Percentiles rank a stretch among this genome's conserved stretches.
Evolutionary conservation across 2,797 vertebrate genomes (phyloP).

Genomic region (Hypotaenidia philippensis): DNA sequence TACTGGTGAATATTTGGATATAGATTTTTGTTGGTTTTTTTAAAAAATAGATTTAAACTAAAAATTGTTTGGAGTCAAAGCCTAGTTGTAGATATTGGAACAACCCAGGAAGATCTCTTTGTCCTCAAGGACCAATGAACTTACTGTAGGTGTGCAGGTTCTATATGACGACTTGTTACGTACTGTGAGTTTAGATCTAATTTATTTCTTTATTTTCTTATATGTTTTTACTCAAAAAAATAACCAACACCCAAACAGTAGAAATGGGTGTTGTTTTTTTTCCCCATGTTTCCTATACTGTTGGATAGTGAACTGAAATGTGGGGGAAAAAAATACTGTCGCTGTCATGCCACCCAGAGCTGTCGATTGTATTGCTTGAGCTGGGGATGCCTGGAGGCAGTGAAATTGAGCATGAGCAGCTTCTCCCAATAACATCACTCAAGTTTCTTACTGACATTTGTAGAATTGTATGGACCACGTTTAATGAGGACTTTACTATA

Average conservation of each 20-base stretch:
- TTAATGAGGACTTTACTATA: background rate
- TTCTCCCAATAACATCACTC: background rate
- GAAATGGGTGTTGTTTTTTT: background rate
- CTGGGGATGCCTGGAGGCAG: background rate
- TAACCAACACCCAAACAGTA: rapidly evolving
- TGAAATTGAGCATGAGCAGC: background rate
- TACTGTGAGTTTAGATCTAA: background rate
- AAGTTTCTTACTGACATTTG: background rate
- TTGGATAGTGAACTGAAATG: background rate
- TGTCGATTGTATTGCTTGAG: background rate
- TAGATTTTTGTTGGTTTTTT: too few species aligned
- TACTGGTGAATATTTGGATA: background rate
- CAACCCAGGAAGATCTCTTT: background rate
- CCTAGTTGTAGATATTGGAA: background rate
- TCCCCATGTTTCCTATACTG: background rate
- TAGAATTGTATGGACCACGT: background rate
- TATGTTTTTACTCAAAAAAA: background rate
- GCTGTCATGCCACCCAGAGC: background rate
- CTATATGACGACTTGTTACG: background rate
- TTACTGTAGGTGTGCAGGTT: background rate
- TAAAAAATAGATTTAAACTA: background rate
- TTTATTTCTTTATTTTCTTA: background rate
- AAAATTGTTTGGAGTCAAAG: background rate
- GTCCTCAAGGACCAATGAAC: background rate
- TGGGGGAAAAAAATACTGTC: background rate